These are phyloP conservation scores for Temnothorax rugatulus DNA, from an alignment of 2,888 invertebrate genomes.

Conservation along the genomic window DNA sequence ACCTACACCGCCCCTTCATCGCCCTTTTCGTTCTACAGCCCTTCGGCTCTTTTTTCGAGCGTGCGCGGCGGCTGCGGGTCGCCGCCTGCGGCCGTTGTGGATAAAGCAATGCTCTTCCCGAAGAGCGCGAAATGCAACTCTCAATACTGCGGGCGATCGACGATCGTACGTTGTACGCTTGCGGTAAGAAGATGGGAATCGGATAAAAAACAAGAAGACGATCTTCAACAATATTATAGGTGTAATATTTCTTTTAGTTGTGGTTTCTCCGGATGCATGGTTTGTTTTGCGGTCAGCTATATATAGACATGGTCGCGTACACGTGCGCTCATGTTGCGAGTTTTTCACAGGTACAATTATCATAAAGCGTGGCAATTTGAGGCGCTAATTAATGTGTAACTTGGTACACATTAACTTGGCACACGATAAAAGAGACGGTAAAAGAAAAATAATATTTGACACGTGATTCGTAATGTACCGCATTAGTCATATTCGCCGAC, in stretches of 20 bases:
- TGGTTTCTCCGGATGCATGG: not conserved
- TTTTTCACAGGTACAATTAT: not conserved
- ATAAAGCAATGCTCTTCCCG: conserved; percentile 49
- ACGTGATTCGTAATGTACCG: not conserved
- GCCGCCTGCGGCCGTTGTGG: conserved; percentile 49
- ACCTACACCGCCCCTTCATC: conserved; percentile 36
- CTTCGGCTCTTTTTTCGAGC: conserved; percentile 37
- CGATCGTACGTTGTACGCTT: conserved; percentile 3
- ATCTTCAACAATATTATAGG: not conserved
- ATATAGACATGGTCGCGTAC: not conserved
- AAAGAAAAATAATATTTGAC: conserved; percentile 9
- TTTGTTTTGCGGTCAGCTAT: not conserved
- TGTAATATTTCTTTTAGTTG: not conserved
- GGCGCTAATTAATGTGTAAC: not conserved
- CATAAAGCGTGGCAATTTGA: not conserved
- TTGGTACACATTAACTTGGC: not conserved
- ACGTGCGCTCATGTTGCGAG: not conserved
- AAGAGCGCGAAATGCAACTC: conserved; percentile 56
- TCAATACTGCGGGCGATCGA: conserved; percentile 47
- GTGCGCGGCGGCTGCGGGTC: conserved; percentile 44
- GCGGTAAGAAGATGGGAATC: conserved; percentile 7
- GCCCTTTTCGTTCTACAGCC: conserved; percentile 32
- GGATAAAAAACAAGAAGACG: conserved; percentile 31
- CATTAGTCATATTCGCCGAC: not conserved
- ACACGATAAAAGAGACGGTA: not conserved